Percentiles rank a stretch among this genome's conserved stretches.
Conservation (phyloP, 2,888 invertebrate genomes). For the Polymixis lichenea region DNA sequence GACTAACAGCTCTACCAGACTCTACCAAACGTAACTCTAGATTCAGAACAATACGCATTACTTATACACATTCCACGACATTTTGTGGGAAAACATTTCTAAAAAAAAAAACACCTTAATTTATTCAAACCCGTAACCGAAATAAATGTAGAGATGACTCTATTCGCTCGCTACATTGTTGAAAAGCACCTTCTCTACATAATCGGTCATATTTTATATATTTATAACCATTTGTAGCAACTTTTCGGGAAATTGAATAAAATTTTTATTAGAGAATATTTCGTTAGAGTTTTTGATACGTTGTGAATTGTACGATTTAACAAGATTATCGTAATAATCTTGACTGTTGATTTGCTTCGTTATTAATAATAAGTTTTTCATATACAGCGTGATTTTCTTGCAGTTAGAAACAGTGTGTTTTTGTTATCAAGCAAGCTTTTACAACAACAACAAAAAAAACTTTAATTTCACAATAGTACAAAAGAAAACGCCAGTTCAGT, state of each 20-base stretch:
- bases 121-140: slow-evolving; percentile 76
- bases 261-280: slow-evolving; percentile 72
- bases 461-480: not conserved
- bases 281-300: slow-evolving; percentile 59
- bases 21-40: slow-evolving; percentile 62
- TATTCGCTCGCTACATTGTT: slow-evolving; percentile 76
- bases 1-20: slow-evolving; percentile 43
- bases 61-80: slow-evolving; percentile 64
- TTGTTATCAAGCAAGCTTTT: not conserved
- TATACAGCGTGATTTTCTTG: not conserved
- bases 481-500: not conserved
- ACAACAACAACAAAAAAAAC: too few relatives aligned
- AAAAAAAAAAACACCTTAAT: slow-evolving; percentile 67
- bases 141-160: slow-evolving; percentile 79
- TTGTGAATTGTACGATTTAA: slow-evolving; percentile 54
- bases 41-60: slow-evolving; percentile 66
- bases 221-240: slow-evolving; percentile 71
- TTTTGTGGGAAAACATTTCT: slow-evolving; percentile 67
- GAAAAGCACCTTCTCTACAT: slow-evolving; percentile 70
- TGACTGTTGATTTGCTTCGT: slow-evolving; percentile 51
- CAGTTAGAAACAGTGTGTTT: not conserved
- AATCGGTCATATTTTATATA: slow-evolving; percentile 75
- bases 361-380: slow-evolving; percentile 19
- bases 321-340: slow-evolving; percentile 54
- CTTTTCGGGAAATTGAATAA: slow-evolving; percentile 76